Conservation (phyloP, 2,888 invertebrate genomes). For the Pinctada fucata region DNA sequence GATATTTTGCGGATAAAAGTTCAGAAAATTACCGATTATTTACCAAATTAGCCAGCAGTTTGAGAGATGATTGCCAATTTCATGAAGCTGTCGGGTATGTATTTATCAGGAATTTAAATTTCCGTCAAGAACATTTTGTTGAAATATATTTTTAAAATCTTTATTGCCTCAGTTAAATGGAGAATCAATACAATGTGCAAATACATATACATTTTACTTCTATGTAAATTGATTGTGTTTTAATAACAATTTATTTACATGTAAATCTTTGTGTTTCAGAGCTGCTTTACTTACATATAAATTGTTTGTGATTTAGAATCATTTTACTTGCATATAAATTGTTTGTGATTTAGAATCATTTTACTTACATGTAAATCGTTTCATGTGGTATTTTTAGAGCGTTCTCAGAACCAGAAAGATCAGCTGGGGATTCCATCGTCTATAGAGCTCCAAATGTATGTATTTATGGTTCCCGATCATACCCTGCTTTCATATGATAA, state of each 20-base stretch:
- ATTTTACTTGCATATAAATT: too few relatives aligned
- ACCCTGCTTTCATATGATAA: too few relatives aligned
- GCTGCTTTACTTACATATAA: too few relatives aligned
- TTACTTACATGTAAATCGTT: slow-evolving; percentile 5
- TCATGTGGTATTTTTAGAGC: slow-evolving; percentile 53
- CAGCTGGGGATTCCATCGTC: slow-evolving; percentile 63
- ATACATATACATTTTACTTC: neutral
- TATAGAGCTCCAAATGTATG: slow-evolving; percentile 70
- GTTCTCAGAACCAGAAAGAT: slow-evolving; percentile 62
- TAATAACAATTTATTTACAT: too few relatives aligned
- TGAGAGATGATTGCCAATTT: slow-evolving; percentile 97
- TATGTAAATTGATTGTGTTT: too few relatives aligned
- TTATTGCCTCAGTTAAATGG: neutral
- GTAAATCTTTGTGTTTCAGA: too few relatives aligned
- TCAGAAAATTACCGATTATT: slow-evolving; percentile 67
- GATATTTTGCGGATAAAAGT: slow-evolving; percentile 85
- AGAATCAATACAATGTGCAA: neutral
- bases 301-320: too few relatives aligned
- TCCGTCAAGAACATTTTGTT: neutral
- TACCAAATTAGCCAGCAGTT: slow-evolving; percentile 81
- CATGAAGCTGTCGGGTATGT: slow-evolving; percentile 90
- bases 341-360: too few relatives aligned
- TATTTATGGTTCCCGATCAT: neutral
- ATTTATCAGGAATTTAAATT: neutral
- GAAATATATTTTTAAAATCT: too few relatives aligned